A percentile compares a stretch with the other conserved stretches of the same genome.
phyloP scores from a whole-genome alignment of 2,113 vertebrate genomes.

The Epinephelus moara region DNA sequence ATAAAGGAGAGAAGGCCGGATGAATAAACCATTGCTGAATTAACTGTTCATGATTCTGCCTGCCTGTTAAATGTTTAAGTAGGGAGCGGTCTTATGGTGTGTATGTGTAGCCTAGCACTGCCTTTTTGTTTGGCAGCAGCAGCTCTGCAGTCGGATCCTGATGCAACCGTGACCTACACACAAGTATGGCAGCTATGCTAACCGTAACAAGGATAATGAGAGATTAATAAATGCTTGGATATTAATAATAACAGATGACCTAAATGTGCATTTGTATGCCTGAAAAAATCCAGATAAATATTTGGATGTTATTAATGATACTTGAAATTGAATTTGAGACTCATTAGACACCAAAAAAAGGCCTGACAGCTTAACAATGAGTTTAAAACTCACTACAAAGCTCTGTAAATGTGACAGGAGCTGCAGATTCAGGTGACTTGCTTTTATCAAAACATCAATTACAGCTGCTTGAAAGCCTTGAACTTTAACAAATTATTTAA shows the following conservation, averaged over 20 bases:
- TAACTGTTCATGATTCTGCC: conserved; percentile 42
- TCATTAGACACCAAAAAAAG: too few relatives aligned
- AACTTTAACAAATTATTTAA: background rate
- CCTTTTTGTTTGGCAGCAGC: conserved; percentile 34
- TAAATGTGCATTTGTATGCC: background rate
- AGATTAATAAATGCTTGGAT: background rate
- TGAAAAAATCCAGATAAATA: background rate
- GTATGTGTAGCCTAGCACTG: conserved; percentile 20
- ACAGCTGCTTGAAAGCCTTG: background rate
- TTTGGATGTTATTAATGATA: conserved; percentile 1
- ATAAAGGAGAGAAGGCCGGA: background rate
- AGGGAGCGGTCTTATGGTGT: conserved; percentile 34
- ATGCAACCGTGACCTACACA: conserved; percentile 14
- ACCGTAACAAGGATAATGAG: background rate
- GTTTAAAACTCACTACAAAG: background rate
- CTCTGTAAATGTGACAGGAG: background rate
- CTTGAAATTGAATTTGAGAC: background rate
- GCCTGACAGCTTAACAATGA: too few relatives aligned
- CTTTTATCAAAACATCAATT: background rate
- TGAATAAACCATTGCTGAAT: conserved; percentile 40
- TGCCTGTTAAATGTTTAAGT: conserved; percentile 68
- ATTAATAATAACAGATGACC: background rate
- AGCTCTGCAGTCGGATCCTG: conserved; percentile 7
- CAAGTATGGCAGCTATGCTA: background rate
- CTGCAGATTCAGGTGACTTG: background rate